Percentiles rank a stretch among this genome's conserved stretches.
Evolutionary conservation across 2,888 invertebrate genomes (phyloP).

Genomic region (Sphaerophoria rueppellii): DNA sequence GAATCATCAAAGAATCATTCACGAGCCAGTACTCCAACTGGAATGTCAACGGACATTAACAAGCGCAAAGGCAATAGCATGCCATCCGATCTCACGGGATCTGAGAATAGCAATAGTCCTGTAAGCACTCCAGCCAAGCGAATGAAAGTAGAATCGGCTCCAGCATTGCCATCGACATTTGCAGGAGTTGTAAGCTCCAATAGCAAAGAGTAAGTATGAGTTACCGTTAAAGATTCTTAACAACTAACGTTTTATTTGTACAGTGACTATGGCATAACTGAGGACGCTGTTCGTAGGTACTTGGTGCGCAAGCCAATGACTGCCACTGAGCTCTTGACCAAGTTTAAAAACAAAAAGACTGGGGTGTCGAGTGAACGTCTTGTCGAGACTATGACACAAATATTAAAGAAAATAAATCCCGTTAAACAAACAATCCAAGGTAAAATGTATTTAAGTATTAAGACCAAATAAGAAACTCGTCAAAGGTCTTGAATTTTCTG

Average conservation of each 20-base stretch:
- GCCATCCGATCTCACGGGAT: constrained; percentile 81
- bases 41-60: constrained; percentile 75
- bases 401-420: constrained; percentile 96
- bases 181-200: constrained; percentile 79
- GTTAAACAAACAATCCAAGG: constrained; percentile 95
- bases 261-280: constrained; percentile 94
- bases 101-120: constrained; percentile 81
- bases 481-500: background rate
- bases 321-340: constrained; percentile 96
- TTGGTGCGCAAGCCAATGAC: constrained; percentile 98
- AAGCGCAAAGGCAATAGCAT: constrained; percentile 81
- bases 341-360: constrained; percentile 97
- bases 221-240: too few species aligned
- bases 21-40: constrained; percentile 82
- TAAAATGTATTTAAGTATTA: constrained; percentile 96
- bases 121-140: constrained; percentile 81
- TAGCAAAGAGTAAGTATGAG: constrained; percentile 79
- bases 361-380: constrained; percentile 95
- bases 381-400: constrained; percentile 96
- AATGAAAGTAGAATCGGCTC: constrained; percentile 78
- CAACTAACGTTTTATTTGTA: constrained; percentile 74
- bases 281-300: constrained; percentile 97
- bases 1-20: constrained; percentile 81
- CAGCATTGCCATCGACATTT: constrained; percentile 80
- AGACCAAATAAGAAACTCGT: constrained; percentile 79